Conservation (phyloP, 2,113 vertebrate species). For the Corynorhinus townsendii region DNA sequence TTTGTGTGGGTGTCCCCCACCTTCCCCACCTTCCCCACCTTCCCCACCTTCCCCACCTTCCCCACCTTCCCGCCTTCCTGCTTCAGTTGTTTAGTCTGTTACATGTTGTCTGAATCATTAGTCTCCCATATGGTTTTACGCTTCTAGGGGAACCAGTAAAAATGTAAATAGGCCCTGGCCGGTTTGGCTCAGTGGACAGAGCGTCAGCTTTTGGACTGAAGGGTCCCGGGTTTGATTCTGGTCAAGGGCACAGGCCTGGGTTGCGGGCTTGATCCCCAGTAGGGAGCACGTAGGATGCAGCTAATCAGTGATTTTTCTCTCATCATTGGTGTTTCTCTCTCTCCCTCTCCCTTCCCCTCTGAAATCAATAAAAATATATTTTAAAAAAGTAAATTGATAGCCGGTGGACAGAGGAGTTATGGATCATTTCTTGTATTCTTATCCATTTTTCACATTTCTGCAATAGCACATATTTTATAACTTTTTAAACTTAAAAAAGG, state of each 20-base stretch:
- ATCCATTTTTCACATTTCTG: slow-evolving; percentile 23
- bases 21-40: too few species aligned
- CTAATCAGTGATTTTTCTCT: too few species aligned
- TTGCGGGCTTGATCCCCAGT: too few species aligned
- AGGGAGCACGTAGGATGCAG: too few species aligned
- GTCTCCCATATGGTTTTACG: background rate
- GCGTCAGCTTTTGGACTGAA: too few species aligned
- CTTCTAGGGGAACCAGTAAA: background rate
- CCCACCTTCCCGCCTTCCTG: too few species aligned
- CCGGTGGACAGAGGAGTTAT: background rate
- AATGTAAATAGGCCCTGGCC: background rate
- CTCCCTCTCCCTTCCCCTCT: too few species aligned
- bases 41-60: rapidly evolving
- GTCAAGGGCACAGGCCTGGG: too few species aligned
- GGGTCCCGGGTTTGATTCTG: too few species aligned
- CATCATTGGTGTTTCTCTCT: too few species aligned
- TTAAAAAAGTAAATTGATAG: background rate
- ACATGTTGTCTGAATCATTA: background rate
- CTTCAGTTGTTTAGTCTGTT: background rate
- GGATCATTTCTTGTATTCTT: slow-evolving; percentile 27
- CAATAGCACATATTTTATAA: slow-evolving; percentile 13
- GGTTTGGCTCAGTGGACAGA: too few species aligned
- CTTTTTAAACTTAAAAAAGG: background rate
- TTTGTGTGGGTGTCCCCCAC: background rate
- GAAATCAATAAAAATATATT: too few species aligned